These are phyloP conservation scores for Acrossocheilus fasciatus DNA, from an alignment of 2,797 vertebrate genomes.

Conservation along the genomic window DNA sequence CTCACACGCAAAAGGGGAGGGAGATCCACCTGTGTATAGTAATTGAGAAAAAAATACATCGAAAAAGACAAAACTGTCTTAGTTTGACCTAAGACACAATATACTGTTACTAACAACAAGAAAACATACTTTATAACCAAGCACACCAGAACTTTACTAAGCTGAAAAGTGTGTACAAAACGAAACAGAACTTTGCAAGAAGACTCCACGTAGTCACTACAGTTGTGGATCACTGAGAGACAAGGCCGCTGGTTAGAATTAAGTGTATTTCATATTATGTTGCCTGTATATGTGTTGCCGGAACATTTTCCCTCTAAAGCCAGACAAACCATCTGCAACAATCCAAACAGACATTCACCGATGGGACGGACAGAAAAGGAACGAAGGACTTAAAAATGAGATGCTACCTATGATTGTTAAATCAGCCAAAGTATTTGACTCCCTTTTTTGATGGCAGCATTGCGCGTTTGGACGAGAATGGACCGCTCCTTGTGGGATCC, in stretches of 20 bases:
- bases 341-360: constrained; percentile 60
- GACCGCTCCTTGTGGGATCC: constrained; percentile 29
- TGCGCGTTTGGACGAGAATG: constrained; percentile 63
- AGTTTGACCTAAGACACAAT: constrained; percentile 89
- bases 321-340: constrained; percentile 79
- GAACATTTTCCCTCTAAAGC: constrained; percentile 79
- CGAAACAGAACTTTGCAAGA: constrained; percentile 21
- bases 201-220: constrained; percentile 68
- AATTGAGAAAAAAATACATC: constrained; percentile 66
- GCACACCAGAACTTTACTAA: constrained; percentile 78
- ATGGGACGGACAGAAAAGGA: constrained; percentile 37
- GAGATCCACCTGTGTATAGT: constrained; percentile 65
- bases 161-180: constrained; percentile 56
- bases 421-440: constrained; percentile 88
- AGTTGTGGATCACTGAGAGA: constrained; percentile 61
- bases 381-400: constrained; percentile 58
- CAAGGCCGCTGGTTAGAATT: constrained; percentile 63
- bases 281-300: constrained; percentile 88
- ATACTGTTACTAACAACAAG: constrained; percentile 82
- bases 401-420: constrained; percentile 91
- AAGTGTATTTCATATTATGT: constrained; percentile 89
- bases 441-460: constrained; percentile 76
- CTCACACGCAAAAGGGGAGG: constrained; percentile 55
- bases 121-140: constrained; percentile 88
- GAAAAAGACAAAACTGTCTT: constrained; percentile 78